Percentiles rank a stretch among this genome's conserved stretches.
These are phyloP conservation scores for Periparus ater DNA, from an alignment of 2,797 vertebrate genomes.

Conservation along the genomic window DNA sequence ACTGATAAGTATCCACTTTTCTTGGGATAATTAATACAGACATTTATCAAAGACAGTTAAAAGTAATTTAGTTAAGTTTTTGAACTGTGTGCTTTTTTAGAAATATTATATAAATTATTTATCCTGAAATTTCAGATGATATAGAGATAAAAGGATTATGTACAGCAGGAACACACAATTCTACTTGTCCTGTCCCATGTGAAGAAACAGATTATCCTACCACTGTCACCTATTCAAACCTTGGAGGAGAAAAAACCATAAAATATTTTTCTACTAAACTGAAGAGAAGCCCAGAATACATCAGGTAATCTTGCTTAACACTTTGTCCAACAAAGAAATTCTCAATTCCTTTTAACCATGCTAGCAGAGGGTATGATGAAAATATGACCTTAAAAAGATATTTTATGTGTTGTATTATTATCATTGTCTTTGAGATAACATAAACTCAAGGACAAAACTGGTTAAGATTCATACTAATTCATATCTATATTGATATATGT, in stretches of 20 bases:
- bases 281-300: conserved; percentile 70
- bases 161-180: conserved; percentile 75
- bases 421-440: neutral
- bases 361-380: fast-evolving
- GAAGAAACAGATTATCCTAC: conserved; percentile 77
- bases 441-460: neutral
- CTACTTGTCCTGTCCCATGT: conserved; percentile 76
- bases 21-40: neutral
- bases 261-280: conserved; percentile 71
- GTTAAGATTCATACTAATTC: neutral
- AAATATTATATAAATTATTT: neutral
- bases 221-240: conserved; percentile 75
- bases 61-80: neutral
- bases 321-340: neutral
- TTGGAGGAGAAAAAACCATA: conserved; percentile 71
- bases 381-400: neutral
- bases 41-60: neutral
- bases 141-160: conserved; percentile 72
- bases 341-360: neutral
- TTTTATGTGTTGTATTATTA: neutral
- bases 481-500: neutral
- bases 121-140: conserved; percentile 64
- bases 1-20: neutral
- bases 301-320: conserved; percentile 67
- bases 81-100: neutral